Evolutionary conservation across 2,888 invertebrate genomes (phyloP).

Genomic region (Acanthosepion esculentum): DNA sequence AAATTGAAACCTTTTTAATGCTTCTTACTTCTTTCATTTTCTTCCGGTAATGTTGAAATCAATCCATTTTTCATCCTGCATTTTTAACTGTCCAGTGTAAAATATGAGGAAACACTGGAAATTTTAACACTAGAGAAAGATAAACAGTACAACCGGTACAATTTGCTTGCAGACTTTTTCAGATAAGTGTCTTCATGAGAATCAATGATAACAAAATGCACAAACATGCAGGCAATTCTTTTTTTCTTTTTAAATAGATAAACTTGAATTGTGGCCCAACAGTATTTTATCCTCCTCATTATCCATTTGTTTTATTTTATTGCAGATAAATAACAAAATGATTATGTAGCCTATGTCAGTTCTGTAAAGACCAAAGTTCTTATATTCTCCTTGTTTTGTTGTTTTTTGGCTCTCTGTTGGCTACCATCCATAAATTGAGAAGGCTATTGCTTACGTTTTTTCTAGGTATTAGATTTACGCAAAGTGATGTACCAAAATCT

Average conservation of each 20-base stretch:
- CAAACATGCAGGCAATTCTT: not conserved
- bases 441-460: not conserved
- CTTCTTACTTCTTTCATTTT: too few species aligned
- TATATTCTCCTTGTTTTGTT: conserved; percentile 14
- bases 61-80: not conserved
- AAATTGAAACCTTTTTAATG: too few species aligned
- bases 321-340: not conserved
- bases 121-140: not conserved
- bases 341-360: not conserved
- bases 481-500: not conserved
- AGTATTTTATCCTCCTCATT: not conserved
- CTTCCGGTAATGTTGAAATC: too few species aligned
- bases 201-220: not conserved
- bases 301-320: not conserved
- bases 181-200: not conserved
- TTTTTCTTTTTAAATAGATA: not conserved
- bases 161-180: not conserved
- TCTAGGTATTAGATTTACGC: not conserved
- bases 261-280: not conserved
- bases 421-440: not conserved
- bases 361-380: not conserved
- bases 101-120: not conserved
- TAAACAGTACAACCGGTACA: not conserved
- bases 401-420: not conserved
- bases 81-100: not conserved